Percentiles rank a stretch among this genome's conserved stretches.
Conservation (phyloP, 2,797 vertebrate genomes). For the Liparis tanakae region DNA sequence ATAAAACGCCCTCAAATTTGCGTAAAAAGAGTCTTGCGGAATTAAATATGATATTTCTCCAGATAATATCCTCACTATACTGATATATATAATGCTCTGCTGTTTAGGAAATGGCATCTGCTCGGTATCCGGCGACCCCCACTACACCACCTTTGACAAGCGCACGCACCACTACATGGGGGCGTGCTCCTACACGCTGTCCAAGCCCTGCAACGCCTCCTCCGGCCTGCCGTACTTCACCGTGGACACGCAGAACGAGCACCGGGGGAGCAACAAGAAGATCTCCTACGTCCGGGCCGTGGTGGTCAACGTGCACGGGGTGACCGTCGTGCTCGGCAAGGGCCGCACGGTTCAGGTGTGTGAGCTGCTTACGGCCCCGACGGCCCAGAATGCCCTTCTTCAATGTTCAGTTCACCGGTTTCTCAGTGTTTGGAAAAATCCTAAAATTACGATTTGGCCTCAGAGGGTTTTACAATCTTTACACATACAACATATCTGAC, state of each 20-base stretch:
- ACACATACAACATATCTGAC: too few species aligned
- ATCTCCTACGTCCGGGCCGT: conserved; percentile 89
- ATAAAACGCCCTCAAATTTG: neutral
- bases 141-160: conserved; percentile 89
- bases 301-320: conserved; percentile 76
- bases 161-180: conserved; percentile 89
- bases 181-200: conserved; percentile 89
- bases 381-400: neutral
- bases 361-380: neutral
- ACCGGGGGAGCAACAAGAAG: conserved; percentile 83
- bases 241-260: conserved; percentile 89
- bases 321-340: conserved; percentile 82
- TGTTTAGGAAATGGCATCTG: conserved; percentile 79
- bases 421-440: neutral
- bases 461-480: too few species aligned
- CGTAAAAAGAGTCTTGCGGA: neutral
- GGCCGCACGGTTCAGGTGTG: conserved; percentile 87
- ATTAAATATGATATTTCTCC: too few species aligned
- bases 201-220: conserved; percentile 80
- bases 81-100: neutral
- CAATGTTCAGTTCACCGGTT: neutral
- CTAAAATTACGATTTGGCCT: too few species aligned
- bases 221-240: conserved; percentile 82
- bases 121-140: conserved; percentile 90
- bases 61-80: neutral